phyloP scores from a whole-genome alignment of 2,888 invertebrate species.

The Ellobium chinense region DNA sequence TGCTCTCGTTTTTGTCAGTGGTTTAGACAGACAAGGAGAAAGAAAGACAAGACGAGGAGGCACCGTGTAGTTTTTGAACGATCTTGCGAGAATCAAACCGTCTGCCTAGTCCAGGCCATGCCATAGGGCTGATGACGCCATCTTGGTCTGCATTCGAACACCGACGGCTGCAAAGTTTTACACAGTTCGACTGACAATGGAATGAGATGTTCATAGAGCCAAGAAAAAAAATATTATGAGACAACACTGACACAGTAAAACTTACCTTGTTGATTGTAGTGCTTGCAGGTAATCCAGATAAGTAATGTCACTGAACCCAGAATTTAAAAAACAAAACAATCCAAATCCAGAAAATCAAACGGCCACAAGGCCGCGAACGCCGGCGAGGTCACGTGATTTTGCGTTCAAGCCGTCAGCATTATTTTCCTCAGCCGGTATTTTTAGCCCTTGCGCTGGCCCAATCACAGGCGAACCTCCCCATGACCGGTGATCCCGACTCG shows the following conservation, averaged over 20 bases:
- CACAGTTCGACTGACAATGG: not conserved
- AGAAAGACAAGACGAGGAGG: no score
- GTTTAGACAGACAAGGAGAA: no score
- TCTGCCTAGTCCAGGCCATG: not conserved
- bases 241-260: not conserved
- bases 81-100: constrained; percentile 14
- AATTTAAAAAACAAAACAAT: constrained; percentile 7
- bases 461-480: constrained; percentile 27
- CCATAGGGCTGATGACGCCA: constrained; percentile 40
- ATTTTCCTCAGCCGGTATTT: constrained; percentile 38
- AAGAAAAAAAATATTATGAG: not conserved
- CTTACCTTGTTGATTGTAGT: constrained; percentile 18
- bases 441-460: constrained; percentile 32
- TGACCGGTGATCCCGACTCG: constrained; percentile 26
- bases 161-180: constrained; percentile 18
- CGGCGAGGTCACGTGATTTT: constrained; percentile 43
- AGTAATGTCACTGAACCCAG: not conserved
- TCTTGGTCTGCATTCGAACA: constrained; percentile 40
- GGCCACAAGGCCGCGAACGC: constrained; percentile 30
- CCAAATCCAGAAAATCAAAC: constrained; percentile 29
- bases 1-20: no score
- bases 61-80: no score
- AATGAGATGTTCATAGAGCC: no score
- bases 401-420: constrained; percentile 35
- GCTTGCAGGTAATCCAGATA: constrained; percentile 3